Evolutionary conservation across 2,888 invertebrate genomes (phyloP), one percentile per base, ranked within the genome.

Genomic region (Malachius bipustulatus): DNA sequence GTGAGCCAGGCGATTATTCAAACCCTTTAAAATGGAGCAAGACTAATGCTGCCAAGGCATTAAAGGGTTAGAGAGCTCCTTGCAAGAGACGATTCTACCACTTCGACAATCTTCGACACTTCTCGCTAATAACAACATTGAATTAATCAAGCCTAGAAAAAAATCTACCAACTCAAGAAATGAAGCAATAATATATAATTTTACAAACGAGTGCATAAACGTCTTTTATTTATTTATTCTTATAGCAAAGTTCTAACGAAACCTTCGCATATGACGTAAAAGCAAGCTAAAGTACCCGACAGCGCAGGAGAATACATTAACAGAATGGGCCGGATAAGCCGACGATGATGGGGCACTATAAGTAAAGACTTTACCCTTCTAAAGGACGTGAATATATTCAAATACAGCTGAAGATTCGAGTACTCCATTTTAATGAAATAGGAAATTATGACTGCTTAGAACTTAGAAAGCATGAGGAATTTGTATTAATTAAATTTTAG

Each of bases 21-120:
- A 57, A 56, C 59, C 58, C 57, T 55, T 59, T 58, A 55, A 56
- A 58, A 57, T 51, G 56, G 55, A 57, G 58, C 55, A 55, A 55
- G 57, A 58, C 57, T 59, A 61, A 61, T 61, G 57, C 55, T 51
- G 50, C 48, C 45, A 47, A 49, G 54, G 57, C 54, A 56, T 57
- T 59, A 58, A 59, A 54, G 56, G 57, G 55, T 52, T 53, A 48
- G 44, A 34, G 39, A 44, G 41, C 41, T 40, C 38, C n/a, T n/a
- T 19, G 6, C 24, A 19, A 6, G 6, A 19, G 24, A 6, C 6
- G 24, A 19, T 8, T n/a, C 6, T 19, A 19, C 6, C 24, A 19
- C 24, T 19, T 19, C 24, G 24, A n/a, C 24, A 8, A 8, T 19
- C 6, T 19, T 19, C 24, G 24, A 19, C 6, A 19, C 6, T 8